Evolutionary conservation across 2,888 invertebrate species (phyloP).

Genomic region (Cantharis nigra): DNA sequence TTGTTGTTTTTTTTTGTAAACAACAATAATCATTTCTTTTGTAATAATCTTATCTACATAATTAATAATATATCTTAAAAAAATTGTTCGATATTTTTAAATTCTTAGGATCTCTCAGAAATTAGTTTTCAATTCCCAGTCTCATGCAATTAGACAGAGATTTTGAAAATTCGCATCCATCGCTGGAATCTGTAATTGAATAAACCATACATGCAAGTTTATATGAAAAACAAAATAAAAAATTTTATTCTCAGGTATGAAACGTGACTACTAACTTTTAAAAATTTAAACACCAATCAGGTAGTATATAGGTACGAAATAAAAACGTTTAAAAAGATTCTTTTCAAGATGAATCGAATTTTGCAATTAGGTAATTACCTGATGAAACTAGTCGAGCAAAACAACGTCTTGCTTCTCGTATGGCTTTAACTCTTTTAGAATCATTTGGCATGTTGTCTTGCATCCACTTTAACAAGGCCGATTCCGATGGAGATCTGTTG

Average conservation of each 20-base stretch:
- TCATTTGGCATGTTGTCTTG: slow-evolving; percentile 51
- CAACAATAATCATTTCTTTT: too few species aligned
- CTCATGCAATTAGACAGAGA: slow-evolving; percentile 49
- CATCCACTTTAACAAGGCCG: slow-evolving; percentile 52
- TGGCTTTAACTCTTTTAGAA: slow-evolving; percentile 46
- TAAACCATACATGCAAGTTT: background rate
- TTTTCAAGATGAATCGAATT: background rate
- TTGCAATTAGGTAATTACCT: slow-evolving; percentile 39
- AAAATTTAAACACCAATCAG: background rate
- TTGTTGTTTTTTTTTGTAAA: background rate
- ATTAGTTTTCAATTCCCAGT: slow-evolving; percentile 43
- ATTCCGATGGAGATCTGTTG: slow-evolving; percentile 52
- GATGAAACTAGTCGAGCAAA: slow-evolving; percentile 50
- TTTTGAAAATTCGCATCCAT: slow-evolving; percentile 52
- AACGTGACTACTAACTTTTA: background rate
- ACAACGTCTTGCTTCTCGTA: slow-evolving; percentile 51
- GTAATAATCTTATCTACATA: too few species aligned
- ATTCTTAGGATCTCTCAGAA: background rate
- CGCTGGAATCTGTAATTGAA: slow-evolving; percentile 48
- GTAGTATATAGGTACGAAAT: background rate
- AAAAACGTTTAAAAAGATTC: background rate
- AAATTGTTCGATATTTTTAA: background rate
- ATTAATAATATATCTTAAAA: background rate
- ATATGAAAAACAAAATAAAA: background rate
- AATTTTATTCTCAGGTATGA: background rate